phyloP scores from a whole-genome alignment of 2,888 invertebrate genomes.

The Litoditis marina region DNA sequence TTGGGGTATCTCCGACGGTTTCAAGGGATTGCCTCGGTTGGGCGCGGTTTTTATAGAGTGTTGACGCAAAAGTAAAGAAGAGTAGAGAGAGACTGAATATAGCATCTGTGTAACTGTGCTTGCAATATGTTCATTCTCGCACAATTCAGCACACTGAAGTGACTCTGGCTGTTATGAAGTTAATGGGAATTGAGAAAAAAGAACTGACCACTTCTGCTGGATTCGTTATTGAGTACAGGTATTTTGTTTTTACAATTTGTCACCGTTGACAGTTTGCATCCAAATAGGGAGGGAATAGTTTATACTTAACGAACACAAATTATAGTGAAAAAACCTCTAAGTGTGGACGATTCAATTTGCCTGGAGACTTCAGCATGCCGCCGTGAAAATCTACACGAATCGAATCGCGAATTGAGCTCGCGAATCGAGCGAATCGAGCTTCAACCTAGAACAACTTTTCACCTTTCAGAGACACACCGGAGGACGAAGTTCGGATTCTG shows the following conservation, averaged over 20 bases:
- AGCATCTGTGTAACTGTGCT: neutral
- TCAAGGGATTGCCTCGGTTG: neutral
- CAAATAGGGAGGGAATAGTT: neutral
- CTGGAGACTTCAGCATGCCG: neutral
- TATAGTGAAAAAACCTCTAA: no score
- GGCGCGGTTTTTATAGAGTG: neutral
- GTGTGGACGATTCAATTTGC: neutral
- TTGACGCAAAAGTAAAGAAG: neutral
- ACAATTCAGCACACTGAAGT: constrained; percentile 35
- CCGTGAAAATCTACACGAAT: no score
- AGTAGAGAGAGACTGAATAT: neutral
- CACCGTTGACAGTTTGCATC: neutral
- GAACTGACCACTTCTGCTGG: constrained; percentile 34
- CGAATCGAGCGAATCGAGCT: no score
- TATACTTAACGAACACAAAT: no score
- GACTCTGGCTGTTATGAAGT: constrained; percentile 25
- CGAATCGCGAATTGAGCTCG: no score
- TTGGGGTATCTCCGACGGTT: no score
- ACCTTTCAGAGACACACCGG: constrained; percentile 12
- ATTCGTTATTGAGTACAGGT: constrained; percentile 28
- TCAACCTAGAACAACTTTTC: no score
- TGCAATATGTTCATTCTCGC: neutral
- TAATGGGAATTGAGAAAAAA: constrained; percentile 20
- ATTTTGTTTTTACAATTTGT: neutral
- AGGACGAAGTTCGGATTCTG: constrained; percentile 21